Evolutionary conservation across 2,113 vertebrate genomes (phyloP), one percentile per base, ranked within the genome.

Genomic region (Silurus meridionalis): DNA sequence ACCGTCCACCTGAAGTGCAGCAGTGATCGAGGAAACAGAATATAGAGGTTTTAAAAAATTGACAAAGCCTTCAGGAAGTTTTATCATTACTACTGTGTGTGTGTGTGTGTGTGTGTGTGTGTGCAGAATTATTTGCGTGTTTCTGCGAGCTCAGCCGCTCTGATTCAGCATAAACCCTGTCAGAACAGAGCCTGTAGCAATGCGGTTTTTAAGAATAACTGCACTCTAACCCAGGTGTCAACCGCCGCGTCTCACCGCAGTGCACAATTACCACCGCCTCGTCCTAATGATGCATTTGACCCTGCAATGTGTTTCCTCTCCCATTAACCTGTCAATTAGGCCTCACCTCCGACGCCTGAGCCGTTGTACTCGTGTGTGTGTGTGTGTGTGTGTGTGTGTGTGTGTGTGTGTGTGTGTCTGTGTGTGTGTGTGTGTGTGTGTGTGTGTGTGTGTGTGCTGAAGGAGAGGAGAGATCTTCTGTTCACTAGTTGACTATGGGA

Each of bases 271-370:
- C 88, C 81, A 85, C 87, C 72, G 71, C 83, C 81, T 83, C 57
- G 83, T 79, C 85, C 89, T 90, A 90, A 92, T 87, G 80, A 90
- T 89, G 88, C 86, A 28, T 78, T 89, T 89, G 88, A 86, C 86
- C 88, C 83, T 64, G 83, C 71, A 74, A 78, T 78, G 48, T 64
- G 55, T 88, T 89, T 89, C 89, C 87, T 87, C 69, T 82, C 75
- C 78, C 88, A 89, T 92, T 92, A 92, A 90, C 88, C 89, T 91
- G 90, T 91, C 90, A 91, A 90, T 90, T 90, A 91, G 86, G 71
- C 75, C 82, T 88, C 89, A 88, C 85, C 88, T 90, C 83, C 58
- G 60, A 89, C 28, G 87, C 67, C 69, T 86, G 83, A 69, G 50
- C 48, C 55, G 82, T 71, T 66, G 80, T 81, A 87, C 85, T 85